Conservation (phyloP, 2,113 vertebrate species). For the Amazona guildingii region DNA sequence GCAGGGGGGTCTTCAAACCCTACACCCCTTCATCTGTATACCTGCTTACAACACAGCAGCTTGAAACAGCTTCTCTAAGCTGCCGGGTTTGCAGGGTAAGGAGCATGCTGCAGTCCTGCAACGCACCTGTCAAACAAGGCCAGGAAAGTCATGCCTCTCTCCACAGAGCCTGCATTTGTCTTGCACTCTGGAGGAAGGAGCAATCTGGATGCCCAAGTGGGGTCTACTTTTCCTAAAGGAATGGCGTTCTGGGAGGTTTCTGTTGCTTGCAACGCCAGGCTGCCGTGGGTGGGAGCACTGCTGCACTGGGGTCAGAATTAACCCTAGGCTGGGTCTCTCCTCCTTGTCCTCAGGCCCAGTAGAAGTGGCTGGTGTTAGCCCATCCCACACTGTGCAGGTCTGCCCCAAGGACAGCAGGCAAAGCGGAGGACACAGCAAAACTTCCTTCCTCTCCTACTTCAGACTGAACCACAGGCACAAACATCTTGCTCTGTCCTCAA, state of each 20-base stretch:
- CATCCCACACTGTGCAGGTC: rapidly evolving
- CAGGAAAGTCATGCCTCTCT: not conserved
- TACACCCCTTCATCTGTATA: not conserved
- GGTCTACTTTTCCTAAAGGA: not conserved
- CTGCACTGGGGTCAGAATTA: not conserved
- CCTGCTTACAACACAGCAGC: not conserved
- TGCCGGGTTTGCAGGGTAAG: not conserved
- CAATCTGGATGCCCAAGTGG: not conserved
- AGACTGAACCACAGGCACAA: rapidly evolving
- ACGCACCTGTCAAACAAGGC: not conserved
- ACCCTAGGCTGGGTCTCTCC: not conserved
- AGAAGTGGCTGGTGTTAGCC: not conserved
- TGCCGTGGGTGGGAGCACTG: not conserved
- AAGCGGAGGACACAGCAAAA: not conserved
- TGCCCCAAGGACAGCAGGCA: not conserved
- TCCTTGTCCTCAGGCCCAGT: not conserved
- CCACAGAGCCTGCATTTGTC: not conserved
- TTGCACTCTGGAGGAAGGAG: not conserved
- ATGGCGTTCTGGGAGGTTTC: not conserved
- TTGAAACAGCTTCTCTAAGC: not conserved
- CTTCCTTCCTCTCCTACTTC: not conserved
- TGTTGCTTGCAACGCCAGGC: not conserved
- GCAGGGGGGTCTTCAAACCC: not conserved
- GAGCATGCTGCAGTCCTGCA: not conserved
- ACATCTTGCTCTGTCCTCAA: not conserved